phyloP scores from a whole-genome alignment of 2,797 vertebrate genomes.

The Helostoma temminkii region DNA sequence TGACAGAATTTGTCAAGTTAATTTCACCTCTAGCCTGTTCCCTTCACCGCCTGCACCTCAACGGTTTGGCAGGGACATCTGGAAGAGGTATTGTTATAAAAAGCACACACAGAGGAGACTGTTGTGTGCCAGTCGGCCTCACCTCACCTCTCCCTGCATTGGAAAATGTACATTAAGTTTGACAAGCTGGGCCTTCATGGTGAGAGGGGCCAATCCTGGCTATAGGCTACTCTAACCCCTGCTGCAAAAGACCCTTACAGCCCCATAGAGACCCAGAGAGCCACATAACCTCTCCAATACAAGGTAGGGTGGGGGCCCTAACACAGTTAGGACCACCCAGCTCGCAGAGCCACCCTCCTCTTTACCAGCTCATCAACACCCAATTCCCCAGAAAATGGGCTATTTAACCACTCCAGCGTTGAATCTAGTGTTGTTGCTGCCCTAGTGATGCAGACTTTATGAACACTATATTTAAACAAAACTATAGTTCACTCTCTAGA shows the following conservation, averaged over 20 bases:
- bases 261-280: slow-evolving; percentile 77
- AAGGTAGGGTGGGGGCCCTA: slow-evolving; percentile 71
- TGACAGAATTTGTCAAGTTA: slow-evolving; percentile 50
- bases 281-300: slow-evolving; percentile 71
- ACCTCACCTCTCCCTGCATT: slow-evolving; percentile 74
- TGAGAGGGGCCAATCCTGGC: slow-evolving; percentile 70
- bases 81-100: slow-evolving; percentile 82
- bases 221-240: slow-evolving; percentile 71
- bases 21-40: slow-evolving; percentile 51
- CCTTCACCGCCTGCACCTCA: slow-evolving; percentile 46
- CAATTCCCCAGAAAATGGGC: slow-evolving; percentile 82
- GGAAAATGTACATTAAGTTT: slow-evolving; percentile 85
- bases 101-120: slow-evolving; percentile 75
- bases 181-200: slow-evolving; percentile 83
- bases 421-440: slow-evolving; percentile 63
- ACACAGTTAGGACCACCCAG: slow-evolving; percentile 79
- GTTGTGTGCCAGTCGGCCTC: slow-evolving; percentile 78
- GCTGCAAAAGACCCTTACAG: slow-evolving; percentile 77
- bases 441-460: slow-evolving; percentile 44
- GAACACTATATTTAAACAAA: slow-evolving; percentile 49
- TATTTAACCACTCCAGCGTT: slow-evolving; percentile 74
- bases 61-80: slow-evolving; percentile 73
- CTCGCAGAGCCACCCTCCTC: slow-evolving; percentile 77
- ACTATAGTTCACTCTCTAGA: slow-evolving; percentile 48
- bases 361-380: slow-evolving; percentile 86